Evolutionary conservation across 2,797 vertebrate genomes (phyloP).

Genomic region (Selene dorsalis): DNA sequence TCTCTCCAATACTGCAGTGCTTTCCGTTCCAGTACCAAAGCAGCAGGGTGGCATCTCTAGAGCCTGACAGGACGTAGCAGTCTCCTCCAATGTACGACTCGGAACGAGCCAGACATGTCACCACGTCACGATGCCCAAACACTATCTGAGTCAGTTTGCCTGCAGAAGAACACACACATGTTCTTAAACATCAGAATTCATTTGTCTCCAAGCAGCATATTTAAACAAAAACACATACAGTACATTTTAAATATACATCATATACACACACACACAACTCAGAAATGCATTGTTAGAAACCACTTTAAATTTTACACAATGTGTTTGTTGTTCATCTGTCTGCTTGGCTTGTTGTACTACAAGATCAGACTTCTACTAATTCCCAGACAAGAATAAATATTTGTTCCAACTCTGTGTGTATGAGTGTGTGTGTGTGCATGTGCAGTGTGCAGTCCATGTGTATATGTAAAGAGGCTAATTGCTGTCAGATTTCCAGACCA

Average conservation of each 20-base stretch:
- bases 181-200: not conserved
- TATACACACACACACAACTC: too few species aligned
- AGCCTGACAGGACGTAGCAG: conserved; percentile 96
- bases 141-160: conserved; percentile 97
- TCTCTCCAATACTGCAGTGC: conserved; percentile 91
- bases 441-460: conserved; percentile 52
- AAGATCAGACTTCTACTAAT: conserved; percentile 56
- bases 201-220: not conserved
- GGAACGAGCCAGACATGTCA: conserved; percentile 93
- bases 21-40: conserved; percentile 99
- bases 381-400: conserved; percentile 75
- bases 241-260: too few species aligned
- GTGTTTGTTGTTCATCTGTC: conserved; percentile 62
- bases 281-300: not conserved
- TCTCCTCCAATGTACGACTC: conserved; percentile 98
- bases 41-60: conserved; percentile 95
- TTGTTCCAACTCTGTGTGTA: conserved; percentile 50
- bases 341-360: conserved; percentile 37
- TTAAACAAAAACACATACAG: not conserved
- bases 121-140: conserved; percentile 97
- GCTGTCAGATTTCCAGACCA: conserved; percentile 82
- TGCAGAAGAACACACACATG: conserved; percentile 61
- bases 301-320: conserved; percentile 4
- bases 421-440: conserved; percentile 23
- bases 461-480: conserved; percentile 80